A percentile compares a stretch with the other conserved stretches of the same genome.
phyloP scores from a whole-genome alignment of 2,797 vertebrate genomes.

The Emys orbicularis region DNA sequence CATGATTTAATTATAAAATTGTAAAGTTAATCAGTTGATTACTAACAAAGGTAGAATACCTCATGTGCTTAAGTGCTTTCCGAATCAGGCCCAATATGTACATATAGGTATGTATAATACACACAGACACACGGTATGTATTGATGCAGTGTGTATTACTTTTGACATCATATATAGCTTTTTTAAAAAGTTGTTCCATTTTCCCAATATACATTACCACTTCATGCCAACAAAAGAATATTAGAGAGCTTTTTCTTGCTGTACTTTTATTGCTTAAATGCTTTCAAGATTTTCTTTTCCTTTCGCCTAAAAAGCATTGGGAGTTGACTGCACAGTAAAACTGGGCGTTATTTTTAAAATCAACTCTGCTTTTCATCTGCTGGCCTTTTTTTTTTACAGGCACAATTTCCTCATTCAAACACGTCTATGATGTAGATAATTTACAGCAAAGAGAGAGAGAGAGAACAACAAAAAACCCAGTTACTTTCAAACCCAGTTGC shows the following conservation, averaged over 20 bases:
- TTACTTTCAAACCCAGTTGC: slow-evolving; percentile 50
- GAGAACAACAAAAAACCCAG: slow-evolving; percentile 3
- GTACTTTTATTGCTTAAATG: slow-evolving; percentile 44
- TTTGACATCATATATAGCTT: slow-evolving; percentile 52
- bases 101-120: not conserved
- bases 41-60: slow-evolving; percentile 40
- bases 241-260: slow-evolving; percentile 63
- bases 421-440: slow-evolving; percentile 46
- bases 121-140: rapidly evolving
- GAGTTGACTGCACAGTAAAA: slow-evolving; percentile 13
- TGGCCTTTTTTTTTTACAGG: slow-evolving; percentile 34
- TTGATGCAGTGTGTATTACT: not conserved
- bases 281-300: slow-evolving; percentile 49
- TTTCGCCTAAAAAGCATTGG: slow-evolving; percentile 53
- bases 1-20: slow-evolving; percentile 63
- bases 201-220: not conserved
- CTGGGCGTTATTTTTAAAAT: slow-evolving; percentile 69
- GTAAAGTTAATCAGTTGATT: slow-evolving; percentile 52
- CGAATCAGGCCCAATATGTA: slow-evolving; percentile 50
- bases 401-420: slow-evolving; percentile 74
- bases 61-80: slow-evolving; percentile 57
- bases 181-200: slow-evolving; percentile 56
- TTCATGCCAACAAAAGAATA: slow-evolving; percentile 35
- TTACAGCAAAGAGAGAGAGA: slow-evolving; percentile 50
- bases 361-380: slow-evolving; percentile 59